Percentiles rank a stretch among this genome's conserved stretches.
Conservation (phyloP, 2,888 invertebrate genomes). For the Noctua comes region DNA sequence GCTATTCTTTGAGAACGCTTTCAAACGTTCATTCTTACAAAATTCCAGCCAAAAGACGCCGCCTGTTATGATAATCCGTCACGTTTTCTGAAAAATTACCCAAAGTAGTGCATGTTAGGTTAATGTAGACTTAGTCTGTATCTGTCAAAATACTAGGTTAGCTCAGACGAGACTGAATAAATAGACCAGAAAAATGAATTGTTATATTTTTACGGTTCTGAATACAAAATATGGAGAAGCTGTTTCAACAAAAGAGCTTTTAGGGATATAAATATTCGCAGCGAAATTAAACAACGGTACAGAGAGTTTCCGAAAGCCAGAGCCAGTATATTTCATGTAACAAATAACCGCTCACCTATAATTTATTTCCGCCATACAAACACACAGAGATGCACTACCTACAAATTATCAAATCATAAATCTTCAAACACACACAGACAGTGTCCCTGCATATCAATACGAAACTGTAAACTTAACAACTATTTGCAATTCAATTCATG, state of each 20-base stretch:
- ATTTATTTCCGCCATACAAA: constrained; percentile 36
- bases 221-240: not conserved
- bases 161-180: constrained; percentile 15
- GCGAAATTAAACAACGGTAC: not conserved
- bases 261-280: not conserved
- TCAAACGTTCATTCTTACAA: constrained; percentile 51
- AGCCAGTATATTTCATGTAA: constrained; percentile 4
- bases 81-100: constrained; percentile 52
- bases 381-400: constrained; percentile 49
- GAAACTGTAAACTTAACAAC: constrained; percentile 75
- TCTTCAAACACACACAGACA: constrained; percentile 64
- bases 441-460: constrained; percentile 71
- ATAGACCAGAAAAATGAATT: constrained; percentile 17
- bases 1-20: constrained; percentile 63
- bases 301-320: constrained; percentile 7
- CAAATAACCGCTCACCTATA: constrained; percentile 20
- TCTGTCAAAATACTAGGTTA: constrained; percentile 15
- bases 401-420: constrained; percentile 69
- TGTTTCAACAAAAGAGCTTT: constrained; percentile 11
- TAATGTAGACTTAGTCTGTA: constrained; percentile 34
- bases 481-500: constrained; percentile 82
- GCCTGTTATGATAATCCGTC: constrained; percentile 58
- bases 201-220: not conserved
- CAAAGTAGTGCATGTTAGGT: constrained; percentile 36
- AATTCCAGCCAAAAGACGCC: constrained; percentile 54